phyloP scores from a whole-genome alignment of 2,113 vertebrate species.

The Mustela nigripes region DNA sequence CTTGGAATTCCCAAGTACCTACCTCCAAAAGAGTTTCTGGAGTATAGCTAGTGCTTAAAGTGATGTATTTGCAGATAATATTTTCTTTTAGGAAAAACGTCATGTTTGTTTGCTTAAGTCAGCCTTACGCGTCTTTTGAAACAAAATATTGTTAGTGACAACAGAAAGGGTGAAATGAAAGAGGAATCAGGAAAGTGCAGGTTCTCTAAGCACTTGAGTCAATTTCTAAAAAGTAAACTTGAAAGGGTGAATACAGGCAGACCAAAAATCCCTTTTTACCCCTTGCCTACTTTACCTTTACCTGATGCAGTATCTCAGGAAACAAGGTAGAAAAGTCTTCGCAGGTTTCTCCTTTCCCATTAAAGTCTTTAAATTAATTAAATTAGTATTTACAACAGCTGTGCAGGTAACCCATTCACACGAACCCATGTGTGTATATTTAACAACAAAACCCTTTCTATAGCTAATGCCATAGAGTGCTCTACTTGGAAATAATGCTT shows the following conservation, averaged over 20 bases:
- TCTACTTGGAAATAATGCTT: conserved; percentile 29
- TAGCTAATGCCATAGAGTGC: not conserved
- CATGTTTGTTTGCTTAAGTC: conserved; percentile 44
- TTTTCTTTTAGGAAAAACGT: conserved; percentile 57
- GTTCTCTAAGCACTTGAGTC: not conserved
- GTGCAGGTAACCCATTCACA: not conserved
- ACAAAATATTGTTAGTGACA: conserved; percentile 22
- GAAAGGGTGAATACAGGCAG: not conserved
- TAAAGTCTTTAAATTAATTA: conserved; percentile 22
- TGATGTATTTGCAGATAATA: conserved; percentile 29
- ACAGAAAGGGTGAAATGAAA: conserved; percentile 34
- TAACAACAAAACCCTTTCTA: not conserved
- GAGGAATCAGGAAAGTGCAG: not conserved
- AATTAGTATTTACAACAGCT: not conserved
- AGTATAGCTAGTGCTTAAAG: conserved; percentile 27
- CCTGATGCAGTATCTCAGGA: not conserved
- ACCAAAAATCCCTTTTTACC: not conserved
- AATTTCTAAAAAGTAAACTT: conserved; percentile 54
- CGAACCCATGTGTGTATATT: not conserved
- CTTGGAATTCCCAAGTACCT: conserved; percentile 47
- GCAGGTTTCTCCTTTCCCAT: conserved; percentile 24
- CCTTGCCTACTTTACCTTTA: not conserved
- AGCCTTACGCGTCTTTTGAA: conserved; percentile 50
- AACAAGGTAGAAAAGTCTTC: conserved; percentile 5
- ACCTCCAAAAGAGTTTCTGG: conserved; percentile 30